Conservation (phyloP, 2,113 vertebrate species). For the Corvus cornix region DNA sequence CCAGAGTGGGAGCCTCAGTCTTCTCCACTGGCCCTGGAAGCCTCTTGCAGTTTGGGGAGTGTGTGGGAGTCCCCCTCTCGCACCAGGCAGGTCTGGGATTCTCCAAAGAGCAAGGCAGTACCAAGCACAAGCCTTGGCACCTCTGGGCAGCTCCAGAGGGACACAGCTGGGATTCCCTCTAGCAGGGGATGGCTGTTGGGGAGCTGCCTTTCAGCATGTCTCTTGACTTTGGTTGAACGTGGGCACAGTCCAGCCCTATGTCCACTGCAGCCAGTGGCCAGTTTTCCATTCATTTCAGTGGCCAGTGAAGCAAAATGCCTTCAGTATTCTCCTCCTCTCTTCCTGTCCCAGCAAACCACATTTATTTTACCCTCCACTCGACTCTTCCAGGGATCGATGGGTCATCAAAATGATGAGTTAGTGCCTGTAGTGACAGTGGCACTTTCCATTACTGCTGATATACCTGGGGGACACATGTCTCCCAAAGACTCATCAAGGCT, state of each 20-base stretch:
- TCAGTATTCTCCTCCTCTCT: conserved; percentile 1
- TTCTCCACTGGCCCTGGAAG: background rate
- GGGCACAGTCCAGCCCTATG: background rate
- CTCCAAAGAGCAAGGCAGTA: background rate
- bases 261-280: background rate
- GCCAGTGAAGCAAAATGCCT: background rate
- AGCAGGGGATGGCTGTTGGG: background rate
- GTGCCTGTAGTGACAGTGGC: conserved; percentile 55
- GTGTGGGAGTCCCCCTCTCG: background rate
- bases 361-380: conserved; percentile 15
- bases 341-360: background rate
- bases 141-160: background rate
- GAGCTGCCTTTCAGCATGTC: background rate
- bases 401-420: conserved; percentile 62
- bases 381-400: conserved; percentile 40
- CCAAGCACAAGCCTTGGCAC: background rate
- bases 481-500: conserved; percentile 43
- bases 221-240: background rate
- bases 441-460: conserved; percentile 60
- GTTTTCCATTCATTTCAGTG: background rate
- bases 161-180: background rate
- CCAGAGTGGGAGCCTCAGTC: accelerated
- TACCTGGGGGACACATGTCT: conserved; percentile 43
- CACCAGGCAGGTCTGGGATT: background rate
- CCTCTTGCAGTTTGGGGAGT: background rate